Conservation (phyloP, 2,797 vertebrate genomes). For the Cottoperca gobio region DNA sequence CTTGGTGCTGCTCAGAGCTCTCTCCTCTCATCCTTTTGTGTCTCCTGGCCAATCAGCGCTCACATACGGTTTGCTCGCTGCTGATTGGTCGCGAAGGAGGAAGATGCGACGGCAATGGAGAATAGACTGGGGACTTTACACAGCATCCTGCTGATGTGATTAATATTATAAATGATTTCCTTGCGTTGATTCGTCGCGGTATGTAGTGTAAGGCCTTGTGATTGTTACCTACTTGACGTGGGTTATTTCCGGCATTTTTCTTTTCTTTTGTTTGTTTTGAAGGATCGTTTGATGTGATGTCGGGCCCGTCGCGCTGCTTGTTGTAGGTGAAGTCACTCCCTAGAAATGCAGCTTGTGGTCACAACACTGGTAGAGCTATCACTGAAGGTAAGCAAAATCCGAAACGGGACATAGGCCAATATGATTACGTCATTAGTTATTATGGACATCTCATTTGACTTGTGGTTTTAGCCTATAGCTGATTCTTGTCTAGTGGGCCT, state of each 20-base stretch:
- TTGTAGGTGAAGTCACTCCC: conserved; percentile 61
- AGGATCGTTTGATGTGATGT: conserved; percentile 47
- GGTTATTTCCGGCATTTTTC: too few relatives aligned
- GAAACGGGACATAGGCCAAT: background rate
- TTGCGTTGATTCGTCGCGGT: background rate
- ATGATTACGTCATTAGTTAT: fast-evolving
- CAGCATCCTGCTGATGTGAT: conserved; percentile 40
- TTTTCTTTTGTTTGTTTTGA: conserved; percentile 3
- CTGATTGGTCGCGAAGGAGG: conserved; percentile 76
- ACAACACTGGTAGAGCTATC: conserved; percentile 33
- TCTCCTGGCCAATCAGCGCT: conserved; percentile 70
- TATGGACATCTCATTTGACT: background rate
- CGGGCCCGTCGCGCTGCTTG: conserved; percentile 54
- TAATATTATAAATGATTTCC: background rate
- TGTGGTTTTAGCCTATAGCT: background rate
- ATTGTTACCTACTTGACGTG: fast-evolving
- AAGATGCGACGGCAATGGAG: conserved; percentile 71
- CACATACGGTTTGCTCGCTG: conserved; percentile 2
- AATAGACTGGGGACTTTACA: conserved; percentile 45
- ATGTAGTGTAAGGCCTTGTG: background rate
- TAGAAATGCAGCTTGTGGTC: conserved; percentile 57
- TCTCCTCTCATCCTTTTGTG: conserved; percentile 77
- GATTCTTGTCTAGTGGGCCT: conserved; percentile 15
- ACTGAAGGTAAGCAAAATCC: conserved; percentile 57
- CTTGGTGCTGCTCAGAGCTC: conserved; percentile 34